Evolutionary conservation across 2,797 vertebrate species (phyloP), one percentile per base, ranked within the genome.

Genomic region (Pseudomugil gertrudae): DNA sequence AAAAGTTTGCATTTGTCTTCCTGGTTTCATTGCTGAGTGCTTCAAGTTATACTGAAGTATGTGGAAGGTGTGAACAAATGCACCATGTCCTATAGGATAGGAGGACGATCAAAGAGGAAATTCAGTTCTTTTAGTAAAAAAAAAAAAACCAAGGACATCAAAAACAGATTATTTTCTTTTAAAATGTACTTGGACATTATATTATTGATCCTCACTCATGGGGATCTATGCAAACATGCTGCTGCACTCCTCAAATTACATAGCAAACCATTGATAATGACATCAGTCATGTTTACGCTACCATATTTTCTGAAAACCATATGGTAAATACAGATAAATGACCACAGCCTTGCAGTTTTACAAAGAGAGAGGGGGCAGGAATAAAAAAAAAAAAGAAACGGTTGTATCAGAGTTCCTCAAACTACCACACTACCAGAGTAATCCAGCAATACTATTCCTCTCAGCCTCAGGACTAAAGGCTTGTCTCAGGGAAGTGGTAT

Each of bases 311-410:
- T 77, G 68, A 36, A 55, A 73, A 17, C 81, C 77, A 76, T 88
- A 79, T 90, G 89, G 80, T 66, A 67, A 71, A 74, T 51, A 21
- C 32, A 72, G 89, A 92, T 92, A 92, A 92, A 83, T 78, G 21
- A 32, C 51, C 69, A 63, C 35, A 61, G 68, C 69, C 36, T 57
- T 40, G 43, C 50, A 63, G 50, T 84, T 80, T 80, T 27, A 67
- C 50, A 77, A 75, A 74, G 17, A 63, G 51, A 30, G 27, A 29
- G 72, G 24, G 70, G 72, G 69, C n/a, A n/a, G n/a, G n/a, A n/a
- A n/a, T n/a, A 53, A 62, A 71, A 79, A 82, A 79, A 75, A 84
- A 59, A 78, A 43, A 43, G 30, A 73, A 57, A 71, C 35, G 58
- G 29, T 52, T 78, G 73, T 59, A 61, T 30, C 43, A 71, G 71